Evolutionary conservation across 2,888 invertebrate species (phyloP).

Genomic region (Serrognathus titanus): DNA sequence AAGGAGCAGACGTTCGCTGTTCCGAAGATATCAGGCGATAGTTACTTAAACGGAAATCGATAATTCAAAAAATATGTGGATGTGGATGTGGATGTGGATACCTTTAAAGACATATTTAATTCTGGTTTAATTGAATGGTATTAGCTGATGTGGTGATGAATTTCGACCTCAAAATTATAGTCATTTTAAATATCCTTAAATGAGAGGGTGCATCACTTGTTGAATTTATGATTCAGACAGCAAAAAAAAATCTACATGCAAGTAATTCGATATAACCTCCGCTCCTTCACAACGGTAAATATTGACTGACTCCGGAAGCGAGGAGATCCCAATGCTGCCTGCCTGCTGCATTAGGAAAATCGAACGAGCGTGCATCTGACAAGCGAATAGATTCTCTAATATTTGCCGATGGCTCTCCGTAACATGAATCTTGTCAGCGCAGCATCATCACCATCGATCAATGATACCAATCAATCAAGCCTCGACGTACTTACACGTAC

Average conservation of each 20-base stretch:
- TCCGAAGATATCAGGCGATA: too few species aligned
- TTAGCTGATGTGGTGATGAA: too few species aligned
- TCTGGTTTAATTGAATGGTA: too few species aligned
- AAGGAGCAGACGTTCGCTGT: too few species aligned
- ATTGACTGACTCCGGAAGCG: conserved; percentile 1
- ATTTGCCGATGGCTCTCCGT: conserved; percentile 9
- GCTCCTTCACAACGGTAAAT: conserved; percentile 3
- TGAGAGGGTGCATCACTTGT: too few species aligned
- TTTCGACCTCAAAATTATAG: too few species aligned
- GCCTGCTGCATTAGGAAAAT: conserved; percentile 8
- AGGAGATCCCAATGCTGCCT: background rate
- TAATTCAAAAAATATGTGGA: too few species aligned
- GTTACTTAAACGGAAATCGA: too few species aligned
- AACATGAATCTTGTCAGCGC: conserved; percentile 17
- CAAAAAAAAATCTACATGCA: background rate
- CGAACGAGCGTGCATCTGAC: conserved; percentile 7
- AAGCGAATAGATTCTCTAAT: conserved; percentile 11
- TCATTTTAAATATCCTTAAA: too few species aligned
- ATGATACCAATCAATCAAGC: conserved; percentile 26
- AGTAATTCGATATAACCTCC: conserved; percentile 5
- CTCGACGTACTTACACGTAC: conserved; percentile 21
- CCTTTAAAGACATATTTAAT: too few species aligned
- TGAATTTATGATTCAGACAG: too few species aligned
- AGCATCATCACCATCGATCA: conserved; percentile 23
- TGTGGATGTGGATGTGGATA: too few species aligned